Conservation (phyloP, 2,113 vertebrate genomes). For the Pseudolaguvia tuberculata region DNA sequence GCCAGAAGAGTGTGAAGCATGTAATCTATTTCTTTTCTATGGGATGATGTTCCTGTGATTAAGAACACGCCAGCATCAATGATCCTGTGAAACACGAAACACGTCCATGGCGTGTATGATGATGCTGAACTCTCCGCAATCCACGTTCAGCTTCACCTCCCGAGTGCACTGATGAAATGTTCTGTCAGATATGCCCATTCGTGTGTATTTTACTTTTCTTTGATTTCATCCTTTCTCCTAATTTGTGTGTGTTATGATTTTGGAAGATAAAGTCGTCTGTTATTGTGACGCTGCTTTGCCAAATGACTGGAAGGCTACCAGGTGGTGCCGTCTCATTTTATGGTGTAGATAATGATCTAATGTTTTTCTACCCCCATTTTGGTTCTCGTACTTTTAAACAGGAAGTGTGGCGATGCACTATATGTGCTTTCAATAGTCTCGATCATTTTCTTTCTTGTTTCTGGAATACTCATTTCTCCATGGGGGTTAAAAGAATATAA, state of each 20-base stretch:
- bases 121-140: not conserved
- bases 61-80: not conserved
- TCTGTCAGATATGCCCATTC: no score
- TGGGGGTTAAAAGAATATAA: not conserved
- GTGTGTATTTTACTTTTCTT: not conserved
- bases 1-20: not conserved
- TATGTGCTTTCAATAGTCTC: not conserved
- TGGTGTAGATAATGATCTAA: not conserved
- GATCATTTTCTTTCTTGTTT: not conserved
- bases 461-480: not conserved
- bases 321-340: not conserved
- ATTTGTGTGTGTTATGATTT: not conserved
- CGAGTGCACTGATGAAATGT: not conserved
- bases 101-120: no score
- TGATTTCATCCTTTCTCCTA: not conserved
- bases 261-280: not conserved
- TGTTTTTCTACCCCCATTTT: not conserved
- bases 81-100: not conserved
- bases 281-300: not conserved
- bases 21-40: not conserved
- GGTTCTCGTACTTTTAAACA: slow-evolving; percentile 5
- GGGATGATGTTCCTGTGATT: not conserved
- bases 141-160: not conserved
- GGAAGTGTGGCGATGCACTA: not conserved
- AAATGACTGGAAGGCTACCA: not conserved